phyloP scores from a whole-genome alignment of 2,888 invertebrate genomes.

The Lepidochrysops patricia region DNA sequence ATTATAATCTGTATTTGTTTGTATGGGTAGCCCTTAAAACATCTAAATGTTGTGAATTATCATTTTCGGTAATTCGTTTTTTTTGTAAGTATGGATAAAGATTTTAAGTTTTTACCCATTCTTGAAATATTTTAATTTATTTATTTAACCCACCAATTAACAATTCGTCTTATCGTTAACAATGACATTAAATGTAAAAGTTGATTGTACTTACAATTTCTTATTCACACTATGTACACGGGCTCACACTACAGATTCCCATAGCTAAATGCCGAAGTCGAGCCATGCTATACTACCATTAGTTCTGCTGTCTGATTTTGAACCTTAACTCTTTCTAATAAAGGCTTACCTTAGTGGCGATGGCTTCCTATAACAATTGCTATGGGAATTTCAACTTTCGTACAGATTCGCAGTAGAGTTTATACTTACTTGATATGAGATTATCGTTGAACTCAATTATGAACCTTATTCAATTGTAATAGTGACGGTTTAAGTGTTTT shows the following conservation, averaged over 20 bases:
- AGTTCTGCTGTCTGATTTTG: neutral
- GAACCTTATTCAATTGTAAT: neutral
- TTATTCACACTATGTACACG: neutral
- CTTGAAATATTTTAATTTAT: no score
- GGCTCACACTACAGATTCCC: neutral
- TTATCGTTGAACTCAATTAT: no score
- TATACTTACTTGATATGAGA: no score
- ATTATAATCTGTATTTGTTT: no score
- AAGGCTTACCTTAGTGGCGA: neutral
- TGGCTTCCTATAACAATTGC: neutral
- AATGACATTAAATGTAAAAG: neutral
- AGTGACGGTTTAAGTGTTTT: neutral
- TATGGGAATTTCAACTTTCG: neutral
- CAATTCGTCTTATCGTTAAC: no score
- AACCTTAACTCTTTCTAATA: neutral
- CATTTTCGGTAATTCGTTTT: no score
- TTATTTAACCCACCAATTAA: no score
- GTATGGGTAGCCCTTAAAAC: no score
- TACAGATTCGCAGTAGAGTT: neutral
- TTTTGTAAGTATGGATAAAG: no score
- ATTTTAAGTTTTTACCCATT: no score
- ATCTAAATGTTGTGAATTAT: no score
- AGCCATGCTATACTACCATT: neutral
- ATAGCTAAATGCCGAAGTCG: neutral
- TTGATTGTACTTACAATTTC: neutral